Percentiles rank a stretch among this genome's conserved stretches.
Conservation (phyloP, 2,113 vertebrate genomes). For the Neogobius melanostomus region DNA sequence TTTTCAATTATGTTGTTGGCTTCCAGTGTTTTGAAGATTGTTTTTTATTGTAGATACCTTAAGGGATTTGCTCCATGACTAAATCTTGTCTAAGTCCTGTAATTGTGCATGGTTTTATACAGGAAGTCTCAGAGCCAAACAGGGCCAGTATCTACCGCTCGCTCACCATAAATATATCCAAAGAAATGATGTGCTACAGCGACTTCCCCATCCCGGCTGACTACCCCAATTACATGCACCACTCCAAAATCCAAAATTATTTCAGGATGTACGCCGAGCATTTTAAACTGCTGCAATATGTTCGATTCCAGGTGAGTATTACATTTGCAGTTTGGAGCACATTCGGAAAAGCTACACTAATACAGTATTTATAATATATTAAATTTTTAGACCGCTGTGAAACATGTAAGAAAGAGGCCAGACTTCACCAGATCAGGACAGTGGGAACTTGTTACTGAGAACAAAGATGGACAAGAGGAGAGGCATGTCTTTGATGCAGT, state of each 20-base stretch:
- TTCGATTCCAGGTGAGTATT: slow-evolving; percentile 79
- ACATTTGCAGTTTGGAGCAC: background rate
- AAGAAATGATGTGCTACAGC: slow-evolving; percentile 92
- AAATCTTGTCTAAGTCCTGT: background rate
- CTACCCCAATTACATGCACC: slow-evolving; percentile 89
- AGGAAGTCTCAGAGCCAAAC: slow-evolving; percentile 66
- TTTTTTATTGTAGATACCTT: no score
- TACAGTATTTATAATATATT: background rate
- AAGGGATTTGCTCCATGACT: no score
- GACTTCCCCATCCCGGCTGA: slow-evolving; percentile 84
- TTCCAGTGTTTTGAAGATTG: no score
- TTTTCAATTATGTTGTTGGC: no score
- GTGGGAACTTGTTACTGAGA: slow-evolving; percentile 84
- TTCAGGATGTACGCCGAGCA: slow-evolving; percentile 83
- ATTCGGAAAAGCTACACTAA: no score
- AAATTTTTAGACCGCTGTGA: slow-evolving; percentile 77
- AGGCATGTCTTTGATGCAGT: slow-evolving; percentile 83
- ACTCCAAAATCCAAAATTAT: slow-evolving; percentile 82
- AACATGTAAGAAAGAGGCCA: slow-evolving; percentile 71
- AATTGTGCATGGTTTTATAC: background rate
- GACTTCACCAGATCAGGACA: slow-evolving; percentile 83
- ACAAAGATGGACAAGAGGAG: slow-evolving; percentile 58
- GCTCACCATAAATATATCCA: slow-evolving; percentile 88
- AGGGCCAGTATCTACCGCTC: slow-evolving; percentile 80
- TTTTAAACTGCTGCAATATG: slow-evolving; percentile 80